These are phyloP conservation scores for Nasonia vitripennis DNA, from an alignment of 1,140 invertebrate species.

Conservation along the genomic window DNA sequence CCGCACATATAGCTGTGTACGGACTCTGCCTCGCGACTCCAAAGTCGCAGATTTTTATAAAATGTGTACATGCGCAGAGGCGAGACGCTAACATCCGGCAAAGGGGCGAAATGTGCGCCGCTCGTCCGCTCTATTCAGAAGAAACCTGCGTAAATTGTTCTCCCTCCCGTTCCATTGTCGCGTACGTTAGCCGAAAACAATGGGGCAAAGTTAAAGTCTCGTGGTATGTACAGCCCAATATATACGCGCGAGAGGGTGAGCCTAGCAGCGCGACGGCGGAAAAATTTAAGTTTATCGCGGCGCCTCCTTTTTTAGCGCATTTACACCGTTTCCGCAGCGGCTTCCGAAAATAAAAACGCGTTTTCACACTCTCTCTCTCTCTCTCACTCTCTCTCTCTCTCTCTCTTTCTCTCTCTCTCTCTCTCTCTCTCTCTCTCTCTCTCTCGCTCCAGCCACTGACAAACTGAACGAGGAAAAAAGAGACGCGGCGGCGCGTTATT, in stretches of 20 bases:
- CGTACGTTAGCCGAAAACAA: constrained; percentile 47
- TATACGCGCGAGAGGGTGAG: not conserved
- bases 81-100: constrained; percentile 21
- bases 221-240: not conserved
- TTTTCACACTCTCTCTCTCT: not conserved
- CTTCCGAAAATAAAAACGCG: not conserved
- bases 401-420: too few relatives aligned
- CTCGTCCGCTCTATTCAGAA: constrained; percentile 25
- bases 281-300: constrained; percentile 44
- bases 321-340: constrained; percentile 30
- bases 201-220: constrained; percentile 27
- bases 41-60: constrained; percentile 38
- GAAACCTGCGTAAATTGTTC: constrained; percentile 38
- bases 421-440: too few relatives aligned
- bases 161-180: constrained; percentile 27
- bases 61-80: constrained; percentile 16
- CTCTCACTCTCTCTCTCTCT: not conserved
- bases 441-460: not conserved
- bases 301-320: not conserved
- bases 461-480: not conserved
- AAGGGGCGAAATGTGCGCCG: not conserved
- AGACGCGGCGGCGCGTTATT: not conserved
- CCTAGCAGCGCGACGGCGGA: not conserved
- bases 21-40: constrained; percentile 27
- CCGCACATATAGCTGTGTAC: not conserved